Evolutionary conservation across 1,140 invertebrate species (phyloP), one percentile per base, ranked within the genome.

Genomic region (Panulirus ornatus): DNA sequence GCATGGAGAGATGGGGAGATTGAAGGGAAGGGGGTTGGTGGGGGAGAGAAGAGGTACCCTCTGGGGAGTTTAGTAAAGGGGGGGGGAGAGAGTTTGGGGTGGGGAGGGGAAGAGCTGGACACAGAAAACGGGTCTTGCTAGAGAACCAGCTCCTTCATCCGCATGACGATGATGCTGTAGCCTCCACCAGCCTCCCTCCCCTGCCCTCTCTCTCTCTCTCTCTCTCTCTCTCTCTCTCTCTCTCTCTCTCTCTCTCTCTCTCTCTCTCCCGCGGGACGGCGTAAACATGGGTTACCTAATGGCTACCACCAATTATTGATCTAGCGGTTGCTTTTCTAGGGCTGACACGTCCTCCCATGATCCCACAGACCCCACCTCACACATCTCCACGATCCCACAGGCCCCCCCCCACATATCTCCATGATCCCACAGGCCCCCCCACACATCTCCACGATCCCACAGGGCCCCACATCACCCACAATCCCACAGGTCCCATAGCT

Each of bases 161-260:
- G n/a, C n/a, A n/a, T n/a, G n/a, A n/a, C n/a, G n/a, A n/a, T n/a
- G n/a, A n/a, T n/a, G n/a, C n/a, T n/a, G n/a, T n/a, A n/a, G n/a
- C n/a, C n/a, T n/a, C n/a, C n/a, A n/a, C n/a, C 44, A 22, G 16
- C 16, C 16, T 16, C 36, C 51, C 54, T 82, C 30, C 30, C 3
- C 51, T n/a, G 14, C 34, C 36, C 58, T 22, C 34, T 82, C 58
- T 30, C 27, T 63, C 51, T 36, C 58, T 83, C 79, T 1, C 36
- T 63, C 51, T 44, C 38, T 42, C 75, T 36, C 79, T 22, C n/a
- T 66, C 79, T 34, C 79, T 82, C 44, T 27, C 22, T 51, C 42
- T 0, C 30, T 81, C 6, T 81, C 42, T 81, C 44, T 27, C 78
- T 1, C 36, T 54, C 51, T 9, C 19, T 63, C 34, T 3, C 36